phyloP scores from a whole-genome alignment of 2,797 vertebrate species.

The Phoebastria nigripes region DNA sequence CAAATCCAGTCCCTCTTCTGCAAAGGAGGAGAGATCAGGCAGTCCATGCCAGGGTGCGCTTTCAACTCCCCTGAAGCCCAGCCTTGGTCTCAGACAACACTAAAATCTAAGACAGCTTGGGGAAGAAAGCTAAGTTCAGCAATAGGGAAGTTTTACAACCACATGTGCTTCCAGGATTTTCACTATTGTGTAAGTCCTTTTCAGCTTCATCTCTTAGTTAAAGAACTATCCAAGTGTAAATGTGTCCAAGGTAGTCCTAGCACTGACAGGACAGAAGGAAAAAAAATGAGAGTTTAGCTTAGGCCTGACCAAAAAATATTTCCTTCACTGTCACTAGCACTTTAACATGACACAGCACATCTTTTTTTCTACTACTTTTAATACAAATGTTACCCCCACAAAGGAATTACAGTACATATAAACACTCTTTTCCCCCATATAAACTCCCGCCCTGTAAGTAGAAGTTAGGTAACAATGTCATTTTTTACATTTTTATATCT shows the following conservation, averaged over 20 bases:
- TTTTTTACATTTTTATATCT: not conserved
- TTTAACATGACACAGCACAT: not conserved
- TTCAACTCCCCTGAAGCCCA: not conserved
- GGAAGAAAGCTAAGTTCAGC: not conserved
- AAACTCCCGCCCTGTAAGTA: not conserved
- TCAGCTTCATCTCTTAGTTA: too few relatives aligned
- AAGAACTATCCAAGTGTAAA: not conserved
- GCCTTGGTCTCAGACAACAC: not conserved
- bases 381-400: not conserved
- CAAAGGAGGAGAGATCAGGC: not conserved
- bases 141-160: not conserved
- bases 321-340: not conserved
- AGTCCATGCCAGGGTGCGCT: not conserved
- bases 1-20: not conserved
- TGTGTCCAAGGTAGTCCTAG: not conserved
- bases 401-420: not conserved
- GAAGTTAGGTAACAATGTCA: not conserved
- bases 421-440: not conserved
- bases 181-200: not conserved
- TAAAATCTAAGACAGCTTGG: not conserved
- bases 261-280: not conserved
- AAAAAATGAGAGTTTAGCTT: rapidly evolving
- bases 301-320: not conserved
- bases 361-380: not conserved
- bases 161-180: not conserved